phyloP scores from a whole-genome alignment of 2,113 vertebrate species.

The Oophaga pumilio region DNA sequence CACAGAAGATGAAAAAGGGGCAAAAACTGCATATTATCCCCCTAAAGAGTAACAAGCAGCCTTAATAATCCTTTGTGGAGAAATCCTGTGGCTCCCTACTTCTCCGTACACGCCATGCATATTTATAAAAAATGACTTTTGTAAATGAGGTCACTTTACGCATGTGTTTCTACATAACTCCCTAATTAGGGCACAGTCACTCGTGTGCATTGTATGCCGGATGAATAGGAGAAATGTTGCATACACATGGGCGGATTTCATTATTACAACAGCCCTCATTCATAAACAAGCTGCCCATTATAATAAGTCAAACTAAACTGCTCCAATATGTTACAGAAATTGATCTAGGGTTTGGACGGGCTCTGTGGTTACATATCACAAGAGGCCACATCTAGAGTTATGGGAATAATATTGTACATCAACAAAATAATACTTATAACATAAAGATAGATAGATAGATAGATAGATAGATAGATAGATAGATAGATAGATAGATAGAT shows the following conservation, averaged over 20 bases:
- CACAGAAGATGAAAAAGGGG: slow-evolving; percentile 49
- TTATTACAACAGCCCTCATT: neutral
- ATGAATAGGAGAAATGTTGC: neutral
- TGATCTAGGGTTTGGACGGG: neutral
- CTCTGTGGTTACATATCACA: neutral
- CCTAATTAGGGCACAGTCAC: slow-evolving; percentile 40
- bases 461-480: neutral
- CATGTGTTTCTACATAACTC: slow-evolving; percentile 18
- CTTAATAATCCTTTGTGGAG: slow-evolving; percentile 59
- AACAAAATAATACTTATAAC: neutral
- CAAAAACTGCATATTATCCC: slow-evolving; percentile 70
- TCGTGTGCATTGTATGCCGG: neutral
- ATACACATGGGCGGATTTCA: neutral
- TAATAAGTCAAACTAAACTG: neutral
- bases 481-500: slow-evolving; percentile 20
- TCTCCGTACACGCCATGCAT: slow-evolving; percentile 55
- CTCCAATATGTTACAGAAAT: neutral
- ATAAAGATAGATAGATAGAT: slow-evolving; percentile 4
- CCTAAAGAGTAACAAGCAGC: slow-evolving; percentile 62
- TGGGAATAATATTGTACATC: slow-evolving; percentile 4
- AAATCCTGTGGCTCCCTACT: slow-evolving; percentile 62
- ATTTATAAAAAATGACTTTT: slow-evolving; percentile 35
- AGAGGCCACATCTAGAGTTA: neutral
- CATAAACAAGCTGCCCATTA: neutral
- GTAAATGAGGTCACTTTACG: slow-evolving; percentile 36